Evolutionary conservation across 2,113 vertebrate species (phyloP).

Genomic region (Arvicanthis niloticus): DNA sequence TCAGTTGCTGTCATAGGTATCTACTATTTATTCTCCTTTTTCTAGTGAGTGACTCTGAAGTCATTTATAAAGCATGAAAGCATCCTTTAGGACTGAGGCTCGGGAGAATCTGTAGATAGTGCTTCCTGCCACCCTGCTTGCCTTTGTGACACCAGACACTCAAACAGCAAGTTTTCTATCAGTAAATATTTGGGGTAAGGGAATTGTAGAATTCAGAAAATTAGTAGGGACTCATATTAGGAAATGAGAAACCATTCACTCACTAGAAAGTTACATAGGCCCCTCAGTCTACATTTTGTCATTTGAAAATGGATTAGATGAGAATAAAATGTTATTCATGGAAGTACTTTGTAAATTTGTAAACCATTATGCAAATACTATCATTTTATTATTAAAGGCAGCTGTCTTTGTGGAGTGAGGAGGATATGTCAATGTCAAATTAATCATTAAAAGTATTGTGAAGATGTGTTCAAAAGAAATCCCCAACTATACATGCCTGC

Average conservation of each 20-base stretch:
- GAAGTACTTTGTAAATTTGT: slow-evolving; percentile 39
- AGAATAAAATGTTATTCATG: slow-evolving; percentile 33
- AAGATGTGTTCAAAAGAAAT: slow-evolving; percentile 24
- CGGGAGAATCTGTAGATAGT: background rate
- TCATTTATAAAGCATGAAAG: slow-evolving; percentile 1
- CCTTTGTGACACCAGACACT: slow-evolving; percentile 26
- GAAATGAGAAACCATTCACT: slow-evolving; percentile 8
- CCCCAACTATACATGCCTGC: background rate
- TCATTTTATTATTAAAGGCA: slow-evolving; percentile 57
- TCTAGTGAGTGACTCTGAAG: slow-evolving; percentile 1
- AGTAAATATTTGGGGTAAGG: background rate
- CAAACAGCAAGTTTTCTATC: background rate
- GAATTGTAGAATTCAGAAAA: background rate
- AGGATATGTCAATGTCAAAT: background rate
- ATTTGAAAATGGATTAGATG: slow-evolving; percentile 33
- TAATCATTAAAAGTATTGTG: slow-evolving; percentile 23
- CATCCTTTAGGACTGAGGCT: background rate
- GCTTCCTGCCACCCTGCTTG: background rate
- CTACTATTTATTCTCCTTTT: background rate
- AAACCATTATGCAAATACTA: slow-evolving; percentile 7
- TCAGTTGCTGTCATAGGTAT: background rate
- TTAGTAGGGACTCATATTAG: background rate
- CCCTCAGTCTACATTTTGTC: slow-evolving; percentile 1
- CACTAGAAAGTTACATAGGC: background rate
- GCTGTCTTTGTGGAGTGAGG: background rate